phyloP scores from a whole-genome alignment of 1,140 invertebrate species.

The Pentalonia nigronervosa region DNA sequence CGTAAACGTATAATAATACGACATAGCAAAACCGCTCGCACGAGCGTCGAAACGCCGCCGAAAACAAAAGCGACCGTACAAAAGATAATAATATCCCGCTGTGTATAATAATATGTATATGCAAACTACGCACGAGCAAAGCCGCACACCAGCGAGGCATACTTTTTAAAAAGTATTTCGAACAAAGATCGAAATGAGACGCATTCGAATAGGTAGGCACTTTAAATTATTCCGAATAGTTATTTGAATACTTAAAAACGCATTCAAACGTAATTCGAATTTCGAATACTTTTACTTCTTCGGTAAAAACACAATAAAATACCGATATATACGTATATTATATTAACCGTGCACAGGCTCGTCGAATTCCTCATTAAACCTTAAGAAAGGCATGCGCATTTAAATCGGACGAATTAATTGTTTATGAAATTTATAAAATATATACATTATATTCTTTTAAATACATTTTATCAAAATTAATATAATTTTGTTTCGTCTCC shows the following conservation, averaged over 20 bases:
- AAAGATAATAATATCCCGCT: neutral
- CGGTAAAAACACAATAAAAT: neutral
- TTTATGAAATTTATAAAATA: neutral
- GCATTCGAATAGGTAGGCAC: neutral
- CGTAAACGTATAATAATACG: neutral
- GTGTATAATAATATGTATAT: neutral
- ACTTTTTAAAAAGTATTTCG: neutral
- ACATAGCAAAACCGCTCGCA: neutral
- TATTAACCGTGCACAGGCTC: neutral
- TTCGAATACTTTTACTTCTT: neutral
- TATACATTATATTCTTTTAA: neutral
- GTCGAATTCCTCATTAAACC: neutral
- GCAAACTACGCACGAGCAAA: neutral
- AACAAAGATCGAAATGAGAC: constrained; percentile 1
- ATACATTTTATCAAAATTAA: neutral
- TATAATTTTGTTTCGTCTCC: neutral
- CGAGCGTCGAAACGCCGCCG: neutral
- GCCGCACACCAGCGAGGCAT: neutral
- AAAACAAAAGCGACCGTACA: neutral
- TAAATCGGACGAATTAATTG: neutral
- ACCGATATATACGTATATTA: neutral
- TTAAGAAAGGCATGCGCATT: neutral
- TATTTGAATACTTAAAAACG: constrained; percentile 1
- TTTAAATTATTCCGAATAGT: constrained; percentile 27
- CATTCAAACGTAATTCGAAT: neutral